Percentiles rank a stretch among this genome's conserved stretches.
These are phyloP conservation scores for Cotesia vestalis DNA, from an alignment of 1,140 invertebrate genomes.

Conservation along the genomic window DNA sequence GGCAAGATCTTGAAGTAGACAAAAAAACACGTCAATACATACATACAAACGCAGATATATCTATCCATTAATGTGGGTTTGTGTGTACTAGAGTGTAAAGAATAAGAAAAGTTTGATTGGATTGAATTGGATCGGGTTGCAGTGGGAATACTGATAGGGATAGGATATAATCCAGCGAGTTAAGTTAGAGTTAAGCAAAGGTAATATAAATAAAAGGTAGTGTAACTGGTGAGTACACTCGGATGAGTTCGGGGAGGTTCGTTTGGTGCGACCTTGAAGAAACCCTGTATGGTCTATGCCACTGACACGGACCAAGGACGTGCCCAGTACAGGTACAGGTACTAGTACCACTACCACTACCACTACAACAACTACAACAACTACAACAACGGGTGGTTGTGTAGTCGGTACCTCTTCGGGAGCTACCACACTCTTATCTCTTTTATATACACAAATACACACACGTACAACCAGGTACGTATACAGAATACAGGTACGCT, in stretches of 20 bases:
- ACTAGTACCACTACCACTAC: constrained; percentile 32
- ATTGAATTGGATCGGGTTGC: too few species aligned
- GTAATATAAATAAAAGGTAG: background rate
- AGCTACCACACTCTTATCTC: too few species aligned
- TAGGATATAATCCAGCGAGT: background rate
- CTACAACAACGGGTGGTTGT: constrained; percentile 19
- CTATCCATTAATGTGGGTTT: too few species aligned
- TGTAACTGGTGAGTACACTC: constrained; percentile 41
- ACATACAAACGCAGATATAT: too few species aligned
- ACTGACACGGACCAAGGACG: constrained; percentile 68
- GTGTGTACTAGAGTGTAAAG: too few species aligned
- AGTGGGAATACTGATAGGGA: too few species aligned
- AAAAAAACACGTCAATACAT: too few species aligned
- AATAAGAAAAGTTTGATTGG: too few species aligned
- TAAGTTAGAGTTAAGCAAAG: background rate
- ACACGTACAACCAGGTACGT: background rate
- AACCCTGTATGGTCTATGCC: constrained; percentile 66
- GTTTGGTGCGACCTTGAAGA: constrained; percentile 63
- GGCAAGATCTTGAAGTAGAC: too few species aligned
- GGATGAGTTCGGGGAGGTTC: constrained; percentile 49
- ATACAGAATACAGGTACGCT: constrained; percentile 63
- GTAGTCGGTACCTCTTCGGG: too few species aligned
- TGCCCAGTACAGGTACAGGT: constrained; percentile 39
- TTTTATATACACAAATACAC: too few species aligned
- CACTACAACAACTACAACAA: background rate